phyloP scores from a whole-genome alignment of 1,140 invertebrate species.

The Hyles euphorbiae region DNA sequence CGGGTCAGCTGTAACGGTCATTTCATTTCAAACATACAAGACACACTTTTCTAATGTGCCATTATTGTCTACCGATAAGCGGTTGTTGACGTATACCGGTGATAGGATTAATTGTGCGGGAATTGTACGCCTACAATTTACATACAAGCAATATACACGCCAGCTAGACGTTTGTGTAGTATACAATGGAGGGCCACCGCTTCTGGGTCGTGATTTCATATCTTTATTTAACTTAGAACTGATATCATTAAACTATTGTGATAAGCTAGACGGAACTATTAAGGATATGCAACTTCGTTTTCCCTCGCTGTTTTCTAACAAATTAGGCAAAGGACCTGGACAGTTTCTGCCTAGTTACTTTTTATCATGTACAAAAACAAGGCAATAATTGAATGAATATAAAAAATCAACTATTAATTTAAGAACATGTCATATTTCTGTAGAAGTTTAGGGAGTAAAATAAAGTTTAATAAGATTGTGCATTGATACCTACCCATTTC shows the following conservation, averaged over 20 bases:
- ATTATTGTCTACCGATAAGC: slow-evolving; percentile 10
- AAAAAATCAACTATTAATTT: no score
- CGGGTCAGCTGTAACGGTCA: slow-evolving; percentile 11
- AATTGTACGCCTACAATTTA: slow-evolving; percentile 4
- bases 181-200: slow-evolving; percentile 12
- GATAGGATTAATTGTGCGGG: slow-evolving; percentile 3
- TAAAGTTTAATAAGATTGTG: no score
- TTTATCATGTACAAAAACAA: no score
- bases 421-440: no score
- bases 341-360: no score
- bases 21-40: slow-evolving; percentile 1
- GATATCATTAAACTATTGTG: slow-evolving; percentile 15
- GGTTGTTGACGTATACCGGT: slow-evolving; percentile 10
- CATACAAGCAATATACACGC: not conserved
- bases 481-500: no score
- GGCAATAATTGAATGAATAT: no score
- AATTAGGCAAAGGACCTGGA: slow-evolving; percentile 10
- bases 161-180: slow-evolving; percentile 11
- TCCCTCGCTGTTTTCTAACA: slow-evolving; percentile 8
- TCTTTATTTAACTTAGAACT: slow-evolving; percentile 12
- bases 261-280: not conserved
- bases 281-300: not conserved
- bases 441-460: no score
- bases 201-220: slow-evolving; percentile 20
- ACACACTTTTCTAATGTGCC: slow-evolving; percentile 6